Percentiles rank a stretch among this genome's conserved stretches.
Evolutionary conservation across 1,140 invertebrate genomes (phyloP).

Genomic region (Drosophila subpulchrella): DNA sequence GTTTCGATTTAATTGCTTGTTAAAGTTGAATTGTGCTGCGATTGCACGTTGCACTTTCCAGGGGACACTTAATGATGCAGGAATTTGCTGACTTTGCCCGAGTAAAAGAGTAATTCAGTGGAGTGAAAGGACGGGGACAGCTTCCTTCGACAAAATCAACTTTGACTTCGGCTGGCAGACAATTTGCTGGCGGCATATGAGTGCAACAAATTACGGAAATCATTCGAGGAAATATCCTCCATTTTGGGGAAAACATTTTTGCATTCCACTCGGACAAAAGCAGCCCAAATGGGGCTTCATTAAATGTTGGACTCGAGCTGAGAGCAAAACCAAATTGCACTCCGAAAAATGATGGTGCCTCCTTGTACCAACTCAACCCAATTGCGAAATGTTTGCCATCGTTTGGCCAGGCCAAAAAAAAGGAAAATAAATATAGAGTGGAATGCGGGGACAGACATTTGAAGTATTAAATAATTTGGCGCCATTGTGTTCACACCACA

Average conservation of each 20-base stretch:
- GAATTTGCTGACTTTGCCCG: constrained; percentile 71
- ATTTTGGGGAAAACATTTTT: constrained; percentile 40
- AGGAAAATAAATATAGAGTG: constrained; percentile 7
- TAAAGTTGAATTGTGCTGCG: constrained; percentile 78
- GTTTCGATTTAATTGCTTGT: constrained; percentile 83
- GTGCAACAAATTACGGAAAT: constrained; percentile 44
- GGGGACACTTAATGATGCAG: constrained; percentile 67
- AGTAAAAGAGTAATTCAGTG: neutral
- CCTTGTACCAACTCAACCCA: constrained; percentile 1
- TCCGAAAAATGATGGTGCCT: constrained; percentile 28
- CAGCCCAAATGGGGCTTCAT: constrained; percentile 70
- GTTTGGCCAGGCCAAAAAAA: constrained; percentile 53
- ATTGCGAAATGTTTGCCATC: constrained; percentile 60
- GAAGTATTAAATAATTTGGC: constrained; percentile 82
- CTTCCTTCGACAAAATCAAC: constrained; percentile 3
- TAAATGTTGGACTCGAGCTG: constrained; percentile 75
- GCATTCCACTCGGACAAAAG: constrained; percentile 46
- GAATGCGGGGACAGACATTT: constrained; percentile 61
- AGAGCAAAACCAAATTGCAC: constrained; percentile 65
- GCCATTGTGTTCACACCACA: constrained; percentile 79
- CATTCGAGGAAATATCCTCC: constrained; percentile 33
- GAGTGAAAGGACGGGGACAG: constrained; percentile 3
- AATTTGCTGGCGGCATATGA: constrained; percentile 39
- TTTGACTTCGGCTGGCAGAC: constrained; percentile 29
- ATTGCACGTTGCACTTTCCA: constrained; percentile 57